Conservation (phyloP, 1,140 invertebrate species). For the Amphibalanus amphitrite region DNA sequence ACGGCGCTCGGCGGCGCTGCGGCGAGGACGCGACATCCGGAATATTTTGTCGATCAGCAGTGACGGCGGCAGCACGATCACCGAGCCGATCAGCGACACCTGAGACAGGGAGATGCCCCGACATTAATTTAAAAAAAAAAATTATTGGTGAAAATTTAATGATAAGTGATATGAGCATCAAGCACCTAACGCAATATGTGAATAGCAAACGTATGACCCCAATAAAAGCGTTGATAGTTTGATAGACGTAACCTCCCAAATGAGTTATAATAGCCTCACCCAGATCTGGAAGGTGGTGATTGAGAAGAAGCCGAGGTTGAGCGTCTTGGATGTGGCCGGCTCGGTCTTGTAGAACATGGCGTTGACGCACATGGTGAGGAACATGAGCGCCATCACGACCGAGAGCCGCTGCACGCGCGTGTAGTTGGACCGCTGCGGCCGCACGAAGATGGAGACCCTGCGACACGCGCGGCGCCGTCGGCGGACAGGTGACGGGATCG, state of each 20-base stretch:
- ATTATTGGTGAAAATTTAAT: no score
- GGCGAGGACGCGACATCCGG: conserved; percentile 9
- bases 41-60: conserved; percentile 9
- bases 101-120: no score
- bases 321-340: conserved; percentile 6
- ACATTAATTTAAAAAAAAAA: no score
- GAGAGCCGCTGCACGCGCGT: conserved; percentile 28
- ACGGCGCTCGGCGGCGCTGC: conserved; percentile 9
- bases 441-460: conserved; percentile 26
- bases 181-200: no score
- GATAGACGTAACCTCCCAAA: no score
- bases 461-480: no score
- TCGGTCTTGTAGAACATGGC: conserved; percentile 28
- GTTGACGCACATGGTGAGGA: conserved; percentile 30
- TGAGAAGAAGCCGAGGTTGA: conserved; percentile 9
- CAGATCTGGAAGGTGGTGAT: conserved; percentile 12
- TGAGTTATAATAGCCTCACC: conserved; percentile 2
- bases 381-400: conserved; percentile 27
- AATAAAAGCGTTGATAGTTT: no score
- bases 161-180: no score
- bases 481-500: no score
- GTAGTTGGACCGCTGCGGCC: conserved; percentile 25
- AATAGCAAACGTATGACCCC: no score
- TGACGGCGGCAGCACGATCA: conserved; percentile 9
- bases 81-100: conserved; percentile 10